These are phyloP conservation scores for Microcaecilia unicolor DNA, from an alignment of 2,797 vertebrate genomes.

Conservation along the genomic window DNA sequence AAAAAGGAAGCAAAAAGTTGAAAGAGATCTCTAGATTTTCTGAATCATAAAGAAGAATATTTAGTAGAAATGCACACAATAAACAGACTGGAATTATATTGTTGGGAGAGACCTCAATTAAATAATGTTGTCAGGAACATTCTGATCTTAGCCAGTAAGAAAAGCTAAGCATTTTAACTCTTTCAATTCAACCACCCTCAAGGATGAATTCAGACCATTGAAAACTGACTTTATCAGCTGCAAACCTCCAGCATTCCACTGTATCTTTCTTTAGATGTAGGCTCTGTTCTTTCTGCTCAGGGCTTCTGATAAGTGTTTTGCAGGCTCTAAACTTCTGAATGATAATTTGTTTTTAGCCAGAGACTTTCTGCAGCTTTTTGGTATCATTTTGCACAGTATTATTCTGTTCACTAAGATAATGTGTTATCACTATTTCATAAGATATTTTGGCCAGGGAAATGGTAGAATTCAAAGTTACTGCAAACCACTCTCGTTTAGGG, in stretches of 20 bases:
- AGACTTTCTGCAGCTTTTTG: slow-evolving; percentile 45
- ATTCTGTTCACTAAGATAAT: slow-evolving; percentile 58
- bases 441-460: slow-evolving; percentile 43
- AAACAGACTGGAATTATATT: too few species aligned
- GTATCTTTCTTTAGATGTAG: slow-evolving; percentile 59
- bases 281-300: slow-evolving; percentile 61
- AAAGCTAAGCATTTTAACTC: slow-evolving; percentile 16
- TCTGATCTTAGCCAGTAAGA: not conserved
- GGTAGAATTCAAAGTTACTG: slow-evolving; percentile 34
- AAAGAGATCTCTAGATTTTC: too few species aligned
- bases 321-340: slow-evolving; percentile 54
- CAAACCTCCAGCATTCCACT: slow-evolving; percentile 49
- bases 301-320: slow-evolving; percentile 63
- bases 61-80: too few species aligned
- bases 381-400: slow-evolving; percentile 54
- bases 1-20: too few species aligned
- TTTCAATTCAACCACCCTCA: slow-evolving; percentile 20
- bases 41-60: too few species aligned
- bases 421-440: slow-evolving; percentile 51
- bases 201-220: slow-evolving; percentile 40
- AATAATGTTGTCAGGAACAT: slow-evolving; percentile 4
- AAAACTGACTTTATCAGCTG: slow-evolving; percentile 41
- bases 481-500: slow-evolving; percentile 26
- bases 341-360: slow-evolving; percentile 52
- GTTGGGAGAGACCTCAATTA: slow-evolving; percentile 10